Evolutionary conservation across 2,888 invertebrate species (phyloP), one percentile per base, ranked within the genome.

Genomic region (Orthosia cruda): DNA sequence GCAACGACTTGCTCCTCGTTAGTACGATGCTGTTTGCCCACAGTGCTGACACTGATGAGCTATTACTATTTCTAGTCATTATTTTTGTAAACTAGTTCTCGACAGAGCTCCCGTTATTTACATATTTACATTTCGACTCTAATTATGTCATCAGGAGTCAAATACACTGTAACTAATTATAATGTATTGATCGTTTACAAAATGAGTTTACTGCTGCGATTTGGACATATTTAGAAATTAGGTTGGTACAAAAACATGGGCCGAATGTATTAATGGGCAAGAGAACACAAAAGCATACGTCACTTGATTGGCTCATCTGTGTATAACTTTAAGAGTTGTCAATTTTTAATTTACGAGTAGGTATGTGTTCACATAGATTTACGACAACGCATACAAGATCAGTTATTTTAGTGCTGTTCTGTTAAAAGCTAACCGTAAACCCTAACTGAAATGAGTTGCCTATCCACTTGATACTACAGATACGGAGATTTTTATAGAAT

Each of bases 141-240:
- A 79, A 84, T 69, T 63, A 84, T 18, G 58, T 63, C 74, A 71
- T 69, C 66, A 61, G 54, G 23, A 58, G n/a, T n/a, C 59, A 70
- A 79, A 74, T 68, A 71, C 59, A 73, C 59, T 52, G 12, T 45
- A 59, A 71, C 58, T 64, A 75, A 61, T 79, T 18, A 62, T n/a
- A 40, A 40, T 40, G 47, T 58, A 52, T 59, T 55, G 58, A 50
- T 68, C 52, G 23, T 64, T 68, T 23, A 57, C n/a, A 47, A 62
- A 66, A 47, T 45, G 7, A 49, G 23, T 50, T 52, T 15, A 4
- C 58, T 20, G 23, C 4, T 23, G 54, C 16, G 4, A 59, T 40
- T 49, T 26, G 15, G 13, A 20, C 18, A 62, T 47, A 15, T 32
- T 49, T 49, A 49, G 15, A 55, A 49, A 57, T 18, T 32, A 58